Percentiles rank a stretch among this genome's conserved stretches.
Conservation (phyloP, 2,888 invertebrate species). For the Drosophila infuscata region DNA sequence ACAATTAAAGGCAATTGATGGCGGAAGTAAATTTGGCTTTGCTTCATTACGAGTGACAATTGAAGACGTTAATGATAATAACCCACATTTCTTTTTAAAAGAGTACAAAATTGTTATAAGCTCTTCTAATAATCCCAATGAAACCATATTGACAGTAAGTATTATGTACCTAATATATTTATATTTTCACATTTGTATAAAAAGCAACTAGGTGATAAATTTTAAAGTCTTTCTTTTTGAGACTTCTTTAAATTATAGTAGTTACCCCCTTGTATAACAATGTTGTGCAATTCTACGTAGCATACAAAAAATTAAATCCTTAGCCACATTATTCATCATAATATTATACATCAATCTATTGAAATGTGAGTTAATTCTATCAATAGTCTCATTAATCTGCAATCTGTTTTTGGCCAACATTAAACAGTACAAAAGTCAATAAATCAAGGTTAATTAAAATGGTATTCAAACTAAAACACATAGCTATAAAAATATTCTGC, state of each 20-base stretch:
- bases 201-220: neutral
- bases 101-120: slow-evolving; percentile 92
- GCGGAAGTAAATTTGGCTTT: slow-evolving; percentile 91
- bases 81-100: slow-evolving; percentile 90
- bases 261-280: neutral
- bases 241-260: neutral
- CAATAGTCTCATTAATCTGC: neutral
- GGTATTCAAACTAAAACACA: neutral
- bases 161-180: neutral
- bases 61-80: slow-evolving; percentile 93
- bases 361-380: neutral
- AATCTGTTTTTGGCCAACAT: neutral
- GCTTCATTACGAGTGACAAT: slow-evolving; percentile 92
- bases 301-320: neutral
- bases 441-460: neutral
- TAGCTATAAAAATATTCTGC: no score
- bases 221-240: neutral
- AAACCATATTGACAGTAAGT: slow-evolving; percentile 87
- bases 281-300: neutral
- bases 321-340: neutral
- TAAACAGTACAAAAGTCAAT: neutral
- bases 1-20: slow-evolving; percentile 93
- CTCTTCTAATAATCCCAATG: slow-evolving; percentile 87
- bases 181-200: neutral
- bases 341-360: neutral